A percentile compares a stretch with the other conserved stretches of the same genome.
phyloP scores from a whole-genome alignment of 2,797 vertebrate genomes.

The Rhynchonycteris naso region DNA sequence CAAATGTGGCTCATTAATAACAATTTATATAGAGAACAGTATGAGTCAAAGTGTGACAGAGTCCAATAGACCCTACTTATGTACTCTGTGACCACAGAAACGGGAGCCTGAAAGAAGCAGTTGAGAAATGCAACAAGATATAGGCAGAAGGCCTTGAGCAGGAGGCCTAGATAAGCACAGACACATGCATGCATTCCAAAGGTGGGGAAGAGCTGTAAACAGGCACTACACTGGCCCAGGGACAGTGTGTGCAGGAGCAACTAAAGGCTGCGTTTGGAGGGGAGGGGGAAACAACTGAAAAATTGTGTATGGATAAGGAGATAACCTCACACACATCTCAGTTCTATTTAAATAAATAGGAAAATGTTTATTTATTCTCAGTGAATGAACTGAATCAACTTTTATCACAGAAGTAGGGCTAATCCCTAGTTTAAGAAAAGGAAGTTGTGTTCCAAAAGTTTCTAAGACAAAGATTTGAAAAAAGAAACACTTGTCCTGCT shows the following conservation, averaged over 20 bases:
- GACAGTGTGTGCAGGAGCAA: background rate
- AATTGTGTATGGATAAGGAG: background rate
- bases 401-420: background rate
- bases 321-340: background rate
- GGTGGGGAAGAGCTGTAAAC: too few relatives aligned
- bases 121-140: background rate
- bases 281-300: background rate
- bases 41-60: background rate
- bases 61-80: background rate
- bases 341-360: conserved; percentile 50
- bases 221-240: background rate
- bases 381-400: background rate
- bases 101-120: background rate
- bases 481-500: background rate
- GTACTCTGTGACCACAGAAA: background rate
- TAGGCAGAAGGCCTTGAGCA: background rate
- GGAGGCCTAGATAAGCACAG: background rate
- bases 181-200: background rate
- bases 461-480: background rate
- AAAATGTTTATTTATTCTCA: conserved; percentile 46
- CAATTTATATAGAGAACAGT: background rate
- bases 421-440: conserved; percentile 5
- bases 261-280: background rate
- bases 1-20: background rate
- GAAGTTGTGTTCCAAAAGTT: conserved; percentile 3